Percentiles rank a stretch among this genome's conserved stretches.
Evolutionary conservation across 2,797 vertebrate genomes (phyloP).

Genomic region (Aldrovandia affinis): DNA sequence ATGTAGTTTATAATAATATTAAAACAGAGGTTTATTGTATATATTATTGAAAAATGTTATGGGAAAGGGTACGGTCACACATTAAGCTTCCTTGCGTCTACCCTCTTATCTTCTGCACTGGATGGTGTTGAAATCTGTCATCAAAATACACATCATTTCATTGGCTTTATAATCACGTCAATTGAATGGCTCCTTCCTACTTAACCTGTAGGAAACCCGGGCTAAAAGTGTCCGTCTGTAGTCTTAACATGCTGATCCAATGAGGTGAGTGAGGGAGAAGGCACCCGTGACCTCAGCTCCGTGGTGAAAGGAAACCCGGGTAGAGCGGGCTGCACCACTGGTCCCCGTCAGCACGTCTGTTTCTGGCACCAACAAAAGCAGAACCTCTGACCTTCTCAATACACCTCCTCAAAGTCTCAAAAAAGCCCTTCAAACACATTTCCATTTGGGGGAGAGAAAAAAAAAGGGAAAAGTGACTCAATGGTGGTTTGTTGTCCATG

Average conservation of each 20-base stretch:
- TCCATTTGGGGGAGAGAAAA: neutral
- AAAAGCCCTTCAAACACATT: neutral
- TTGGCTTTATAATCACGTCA: neutral
- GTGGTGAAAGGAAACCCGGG: neutral
- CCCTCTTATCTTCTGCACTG: neutral
- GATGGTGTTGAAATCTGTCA: neutral
- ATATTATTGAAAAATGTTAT: neutral
- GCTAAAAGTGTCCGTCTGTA: conserved; percentile 8
- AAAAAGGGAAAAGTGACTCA: neutral
- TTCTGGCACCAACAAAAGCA: neutral
- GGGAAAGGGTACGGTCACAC: neutral
- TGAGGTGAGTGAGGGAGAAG: conserved; percentile 1
- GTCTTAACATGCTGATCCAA: conserved; percentile 17
- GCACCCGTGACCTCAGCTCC: conserved; percentile 12
- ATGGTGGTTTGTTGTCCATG: neutral
- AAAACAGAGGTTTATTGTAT: no score
- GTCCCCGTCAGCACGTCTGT: conserved; percentile 15
- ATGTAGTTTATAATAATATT: neutral
- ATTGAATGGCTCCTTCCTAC: conserved; percentile 1
- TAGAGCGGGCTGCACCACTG: neutral
- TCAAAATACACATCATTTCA: neutral
- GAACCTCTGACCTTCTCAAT: neutral
- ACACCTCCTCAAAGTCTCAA: neutral
- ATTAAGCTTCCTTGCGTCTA: neutral
- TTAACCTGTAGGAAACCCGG: neutral